Evolutionary conservation across 2,797 vertebrate species (phyloP).

Genomic region (Protosalanx chinensis): DNA sequence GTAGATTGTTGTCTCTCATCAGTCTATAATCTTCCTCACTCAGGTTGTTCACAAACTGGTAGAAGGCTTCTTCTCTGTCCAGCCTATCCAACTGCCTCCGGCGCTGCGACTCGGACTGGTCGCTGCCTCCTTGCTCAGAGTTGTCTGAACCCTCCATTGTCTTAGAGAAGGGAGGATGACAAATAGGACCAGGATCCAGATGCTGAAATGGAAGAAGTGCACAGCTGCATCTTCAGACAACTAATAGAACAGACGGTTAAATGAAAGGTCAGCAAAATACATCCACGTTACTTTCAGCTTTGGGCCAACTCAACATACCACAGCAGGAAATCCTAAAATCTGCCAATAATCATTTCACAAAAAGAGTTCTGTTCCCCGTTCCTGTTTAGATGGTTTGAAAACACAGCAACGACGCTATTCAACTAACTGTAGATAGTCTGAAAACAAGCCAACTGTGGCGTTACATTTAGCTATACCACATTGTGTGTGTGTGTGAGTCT

Average conservation of each 20-base stretch:
- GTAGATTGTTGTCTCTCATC: conserved; percentile 98
- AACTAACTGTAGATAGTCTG: neutral
- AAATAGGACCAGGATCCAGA: conserved; percentile 42
- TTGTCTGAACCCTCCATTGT: conserved; percentile 90
- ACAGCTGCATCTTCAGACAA: neutral
- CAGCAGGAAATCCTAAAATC: too few species aligned
- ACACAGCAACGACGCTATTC: neutral
- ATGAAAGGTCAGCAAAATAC: neutral
- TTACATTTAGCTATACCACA: too few species aligned
- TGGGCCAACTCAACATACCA: too few species aligned
- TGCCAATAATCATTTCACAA: too few species aligned
- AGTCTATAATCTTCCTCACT: conserved; percentile 98
- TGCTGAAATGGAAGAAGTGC: conserved; percentile 11
- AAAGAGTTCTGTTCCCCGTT: too few species aligned
- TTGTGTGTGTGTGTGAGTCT: too few species aligned
- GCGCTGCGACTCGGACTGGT: conserved; percentile 90
- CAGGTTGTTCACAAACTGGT: conserved; percentile 98
- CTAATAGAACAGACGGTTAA: neutral
- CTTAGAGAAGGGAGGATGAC: conserved; percentile 44
- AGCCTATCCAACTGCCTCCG: conserved; percentile 91
- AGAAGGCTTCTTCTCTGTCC: conserved; percentile 95
- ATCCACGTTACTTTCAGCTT: neutral
- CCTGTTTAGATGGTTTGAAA: too few species aligned
- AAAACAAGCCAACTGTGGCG: conserved; percentile 10
- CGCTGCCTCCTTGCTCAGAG: conserved; percentile 83